Conservation (phyloP, 2,113 vertebrate genomes). For the Microcebus griseorufus region DNA sequence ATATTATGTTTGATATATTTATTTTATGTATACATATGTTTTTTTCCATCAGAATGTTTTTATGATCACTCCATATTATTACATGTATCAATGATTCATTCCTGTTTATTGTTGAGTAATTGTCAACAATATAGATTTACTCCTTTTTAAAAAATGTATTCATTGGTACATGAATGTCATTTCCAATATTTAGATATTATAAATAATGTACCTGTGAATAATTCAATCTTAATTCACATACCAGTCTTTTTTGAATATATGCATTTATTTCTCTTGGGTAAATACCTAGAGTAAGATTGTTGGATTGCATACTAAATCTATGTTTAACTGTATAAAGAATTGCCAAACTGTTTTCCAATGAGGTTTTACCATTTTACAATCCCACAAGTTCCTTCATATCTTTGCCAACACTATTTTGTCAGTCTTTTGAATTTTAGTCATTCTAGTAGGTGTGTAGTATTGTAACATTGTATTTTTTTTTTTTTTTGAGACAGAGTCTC, state of each 20-base stretch:
- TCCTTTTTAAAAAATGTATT: background rate
- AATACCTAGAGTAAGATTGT: background rate
- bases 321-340: background rate
- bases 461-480: background rate
- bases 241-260: background rate
- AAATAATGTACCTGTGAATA: background rate
- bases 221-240: background rate
- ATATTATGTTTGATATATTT: background rate
- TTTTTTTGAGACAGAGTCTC: too few relatives aligned
- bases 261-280: background rate
- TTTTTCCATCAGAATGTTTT: background rate
- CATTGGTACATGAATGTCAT: background rate
- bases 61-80: background rate
- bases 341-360: background rate
- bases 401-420: background rate
- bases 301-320: background rate
- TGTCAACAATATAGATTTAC: background rate
- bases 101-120: background rate
- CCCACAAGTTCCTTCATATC: background rate
- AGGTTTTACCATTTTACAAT: background rate
- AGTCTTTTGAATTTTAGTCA: background rate
- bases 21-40: background rate
- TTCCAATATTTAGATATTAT: conserved; percentile 3
- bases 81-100: background rate
- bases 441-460: background rate